These are phyloP conservation scores for Chamaedrilus cognettii DNA, from an alignment of 2,888 invertebrate genomes.

Conservation along the genomic window DNA sequence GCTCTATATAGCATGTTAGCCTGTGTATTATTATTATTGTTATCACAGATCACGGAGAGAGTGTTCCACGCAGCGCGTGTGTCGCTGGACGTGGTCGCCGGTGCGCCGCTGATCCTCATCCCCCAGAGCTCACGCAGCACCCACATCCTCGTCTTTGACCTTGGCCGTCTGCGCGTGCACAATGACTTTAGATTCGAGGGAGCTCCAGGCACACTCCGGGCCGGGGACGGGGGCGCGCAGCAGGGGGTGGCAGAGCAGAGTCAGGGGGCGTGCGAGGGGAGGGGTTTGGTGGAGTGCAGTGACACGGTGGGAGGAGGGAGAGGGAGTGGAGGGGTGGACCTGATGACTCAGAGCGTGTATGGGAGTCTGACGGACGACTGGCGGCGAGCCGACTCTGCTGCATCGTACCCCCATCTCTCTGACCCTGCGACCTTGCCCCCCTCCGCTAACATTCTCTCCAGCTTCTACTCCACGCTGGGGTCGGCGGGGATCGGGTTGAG, in stretches of 20 bases:
- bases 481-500: neutral
- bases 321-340: neutral
- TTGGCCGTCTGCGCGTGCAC: conserved; percentile 72
- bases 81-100: conserved; percentile 69
- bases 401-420: no score
- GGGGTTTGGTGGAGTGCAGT: neutral
- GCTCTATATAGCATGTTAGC: no score
- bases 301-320: neutral
- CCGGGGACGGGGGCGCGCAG: neutral
- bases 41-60: conserved; percentile 53
- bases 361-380: conserved; percentile 51
- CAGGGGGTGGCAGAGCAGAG: neutral
- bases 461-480: neutral
- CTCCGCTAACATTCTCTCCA: neutral
- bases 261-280: neutral
- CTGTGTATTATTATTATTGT: no score
- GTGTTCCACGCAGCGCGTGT: conserved; percentile 62
- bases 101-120: conserved; percentile 81
- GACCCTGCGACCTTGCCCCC: no score
- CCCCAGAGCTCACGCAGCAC: conserved; percentile 82
- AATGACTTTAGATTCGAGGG: conserved; percentile 71
- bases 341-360: conserved; percentile 53
- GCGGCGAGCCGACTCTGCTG: conserved; percentile 29
- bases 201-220: conserved; percentile 41
- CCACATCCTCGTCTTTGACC: conserved; percentile 77